Evolutionary conservation across 2,888 invertebrate genomes (phyloP), one percentile per base, ranked within the genome.

Genomic region (Ganaspis brasiliensis): DNA sequence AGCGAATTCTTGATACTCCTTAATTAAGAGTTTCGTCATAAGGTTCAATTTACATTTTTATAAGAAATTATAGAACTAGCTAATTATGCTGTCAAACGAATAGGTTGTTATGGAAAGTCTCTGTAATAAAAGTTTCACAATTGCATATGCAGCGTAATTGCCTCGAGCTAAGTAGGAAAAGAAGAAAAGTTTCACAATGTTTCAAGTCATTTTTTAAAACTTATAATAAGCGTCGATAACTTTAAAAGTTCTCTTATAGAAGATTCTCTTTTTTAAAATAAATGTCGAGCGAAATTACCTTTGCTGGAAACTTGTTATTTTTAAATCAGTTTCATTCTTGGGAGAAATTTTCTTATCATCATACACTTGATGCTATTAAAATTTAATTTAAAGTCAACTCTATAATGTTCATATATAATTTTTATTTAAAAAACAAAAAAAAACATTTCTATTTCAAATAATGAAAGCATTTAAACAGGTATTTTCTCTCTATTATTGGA

Each of bases 141-240:
- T 67, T 67, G 67, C 67, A 67, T 67, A 67, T 67, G 45, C 67
- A 26, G 45, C 67, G 45, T 67, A 67, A 67, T 67, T 67, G 67
- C 67, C 67, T 67, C 45, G 26, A 67, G 67, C 67, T 67, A 26
- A 67, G 67, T 45, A 67, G 67, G 67, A 45, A 24, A 67, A 67
- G 67, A 67, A 67, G 67, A 67, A 67, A 67, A 67, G 67, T 67
- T 67, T 67, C 45, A 67, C 67, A 49, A 67, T 67, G 67, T 67
- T 67, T 67, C 40, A 67, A 67, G 67, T 24, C 67, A 67, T 67
- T 67, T 49, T 67, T 67, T 49, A 45, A 45, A 67, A 67, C 67
- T 67, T 67, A 67, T 67, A 67, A 67, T 67, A 67, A 67, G 67
- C 67, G 67, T 67, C 67, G 67, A 67, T 67, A 67, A 67, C 45